These are phyloP conservation scores for Lymantria monacha DNA, from an alignment of 2,888 invertebrate species.

Conservation along the genomic window DNA sequence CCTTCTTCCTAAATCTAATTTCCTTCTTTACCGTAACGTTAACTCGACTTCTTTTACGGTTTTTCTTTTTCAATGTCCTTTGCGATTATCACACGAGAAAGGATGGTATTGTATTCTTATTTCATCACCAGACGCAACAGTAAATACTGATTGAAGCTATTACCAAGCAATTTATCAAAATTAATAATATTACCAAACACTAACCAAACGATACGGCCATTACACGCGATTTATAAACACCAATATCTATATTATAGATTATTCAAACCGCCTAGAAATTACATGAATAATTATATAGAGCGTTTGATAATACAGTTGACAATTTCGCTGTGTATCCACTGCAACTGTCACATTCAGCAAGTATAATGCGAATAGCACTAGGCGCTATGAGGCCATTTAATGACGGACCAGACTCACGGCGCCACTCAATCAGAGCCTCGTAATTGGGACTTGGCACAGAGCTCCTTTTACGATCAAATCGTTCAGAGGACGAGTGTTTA, in stretches of 20 bases:
- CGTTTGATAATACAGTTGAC: neutral
- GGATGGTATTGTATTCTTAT: no score
- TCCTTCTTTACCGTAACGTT: no score
- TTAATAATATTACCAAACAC: neutral
- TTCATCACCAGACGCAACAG: no score
- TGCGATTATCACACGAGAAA: no score
- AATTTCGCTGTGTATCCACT: constrained; percentile 8
- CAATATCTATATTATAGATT: neutral
- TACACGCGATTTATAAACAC: neutral
- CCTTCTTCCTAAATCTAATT: no score
- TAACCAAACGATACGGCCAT: neutral
- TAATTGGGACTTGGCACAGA: constrained; percentile 62
- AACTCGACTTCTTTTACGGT: no score
- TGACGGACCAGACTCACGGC: constrained; percentile 49
- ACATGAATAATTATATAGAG: neutral
- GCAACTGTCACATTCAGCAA: constrained; percentile 18
- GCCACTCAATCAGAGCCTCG: constrained; percentile 52
- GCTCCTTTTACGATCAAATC: constrained; percentile 60
- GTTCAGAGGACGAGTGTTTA: constrained; percentile 30
- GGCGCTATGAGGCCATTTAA: constrained; percentile 48
- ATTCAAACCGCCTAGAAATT: neutral
- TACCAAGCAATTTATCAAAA: no score
- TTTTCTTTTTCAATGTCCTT: no score
- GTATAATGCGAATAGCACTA: constrained; percentile 19
- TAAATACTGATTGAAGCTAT: no score